Percentiles rank a stretch among this genome's conserved stretches.
These are phyloP conservation scores for Cephalopterus ornatus DNA, from an alignment of 2,113 vertebrate species.

Conservation along the genomic window DNA sequence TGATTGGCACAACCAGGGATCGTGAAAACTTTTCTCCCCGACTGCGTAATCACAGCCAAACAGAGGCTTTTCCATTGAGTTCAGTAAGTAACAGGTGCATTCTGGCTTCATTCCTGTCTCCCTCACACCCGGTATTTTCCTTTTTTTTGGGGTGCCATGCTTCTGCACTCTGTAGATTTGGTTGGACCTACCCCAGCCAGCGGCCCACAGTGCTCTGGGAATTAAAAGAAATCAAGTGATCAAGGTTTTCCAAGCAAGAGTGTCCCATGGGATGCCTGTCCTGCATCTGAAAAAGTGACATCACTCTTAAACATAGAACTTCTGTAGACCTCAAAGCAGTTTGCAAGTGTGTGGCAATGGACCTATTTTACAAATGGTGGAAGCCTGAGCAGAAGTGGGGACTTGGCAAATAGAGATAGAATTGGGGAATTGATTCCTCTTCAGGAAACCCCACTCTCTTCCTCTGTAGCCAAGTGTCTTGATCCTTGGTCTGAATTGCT, in stretches of 20 bases:
- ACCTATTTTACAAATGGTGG: neutral
- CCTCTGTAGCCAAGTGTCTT: neutral
- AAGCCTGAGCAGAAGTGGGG: neutral
- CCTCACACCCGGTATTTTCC: neutral
- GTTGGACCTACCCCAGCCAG: neutral
- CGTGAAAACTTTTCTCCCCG: fast-evolving
- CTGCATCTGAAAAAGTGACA: neutral
- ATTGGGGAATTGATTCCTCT: neutral
- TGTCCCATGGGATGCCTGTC: neutral
- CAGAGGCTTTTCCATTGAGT: neutral
- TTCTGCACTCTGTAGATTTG: neutral
- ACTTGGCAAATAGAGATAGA: neutral
- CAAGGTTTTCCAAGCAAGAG: neutral
- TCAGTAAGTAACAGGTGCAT: neutral
- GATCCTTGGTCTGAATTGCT: neutral
- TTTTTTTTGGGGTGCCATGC: neutral
- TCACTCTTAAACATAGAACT: neutral
- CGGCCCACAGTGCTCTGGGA: neutral
- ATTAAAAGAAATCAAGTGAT: neutral
- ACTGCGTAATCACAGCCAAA: neutral
- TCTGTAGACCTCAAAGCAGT: neutral
- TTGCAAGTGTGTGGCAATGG: neutral
- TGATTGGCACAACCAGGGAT: neutral
- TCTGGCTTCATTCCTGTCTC: neutral
- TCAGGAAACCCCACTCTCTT: neutral